Evolutionary conservation across 2,888 invertebrate genomes (phyloP), one percentile per base, ranked within the genome.

Genomic region (Diaperis boleti): DNA sequence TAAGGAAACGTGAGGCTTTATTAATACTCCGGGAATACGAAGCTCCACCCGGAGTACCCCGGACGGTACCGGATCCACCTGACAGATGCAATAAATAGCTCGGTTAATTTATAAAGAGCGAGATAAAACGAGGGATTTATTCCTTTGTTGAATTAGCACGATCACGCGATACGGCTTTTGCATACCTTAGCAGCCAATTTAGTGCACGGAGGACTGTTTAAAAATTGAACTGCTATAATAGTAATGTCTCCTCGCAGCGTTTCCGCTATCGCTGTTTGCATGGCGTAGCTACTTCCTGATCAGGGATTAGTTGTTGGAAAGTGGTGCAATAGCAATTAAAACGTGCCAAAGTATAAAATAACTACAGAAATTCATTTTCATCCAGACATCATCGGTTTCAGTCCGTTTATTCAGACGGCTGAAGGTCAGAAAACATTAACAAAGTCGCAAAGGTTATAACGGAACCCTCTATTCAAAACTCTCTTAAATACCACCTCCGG

Each of bases 11-110:
- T 29, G 39, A 35, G 50, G 50, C 59, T 64, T 66, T 62, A 64
- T 66, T 64, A 64, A 64, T 61, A 61, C 63, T 57, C 49, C 18
- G 66, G 66, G 66, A 66, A 64, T 66, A 56, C 42, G n/a, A n/a
- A n/a, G n/a, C 57, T 44, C 17, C 35, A 39, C 14, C 47, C 45
- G 47, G 47, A 47, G 35, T 62, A 49, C 33, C 26, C 41, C 11
- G 2, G 18, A 45, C 52, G 26, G 41, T 45, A 33, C 41, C 33
- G 22, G 47, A 55, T 47, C 31, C 42, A 20, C 13, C 33, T 45
- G 47, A 57, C 57, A 57, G 49, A 31, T 35, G 29, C 47, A 62
- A 62, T 62, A 62, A 62, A 62, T 62, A 57, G 35, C 44, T 11
- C 13, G 26, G 29, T 42, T 55, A 62, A 62, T 62, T 57, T 57